phyloP scores from a whole-genome alignment of 2,888 invertebrate species.

The Cataglyphis cursor region DNA sequence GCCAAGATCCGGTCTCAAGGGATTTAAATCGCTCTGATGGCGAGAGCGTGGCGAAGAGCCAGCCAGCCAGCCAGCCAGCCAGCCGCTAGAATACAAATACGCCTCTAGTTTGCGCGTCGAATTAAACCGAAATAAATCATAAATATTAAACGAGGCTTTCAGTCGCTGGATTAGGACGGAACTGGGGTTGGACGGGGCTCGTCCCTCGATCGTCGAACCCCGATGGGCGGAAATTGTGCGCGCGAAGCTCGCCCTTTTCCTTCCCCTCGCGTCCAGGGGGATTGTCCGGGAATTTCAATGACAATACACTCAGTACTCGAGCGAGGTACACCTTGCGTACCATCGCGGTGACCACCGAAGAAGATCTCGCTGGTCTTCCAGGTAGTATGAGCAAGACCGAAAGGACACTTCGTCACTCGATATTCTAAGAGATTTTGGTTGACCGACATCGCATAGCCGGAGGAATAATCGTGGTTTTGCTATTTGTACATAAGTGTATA shows the following conservation, averaged over 20 bases:
- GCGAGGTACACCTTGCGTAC: conserved; percentile 61
- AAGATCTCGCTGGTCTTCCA: conserved; percentile 47
- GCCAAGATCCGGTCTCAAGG: conserved; percentile 16
- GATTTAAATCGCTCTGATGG: conserved; percentile 29
- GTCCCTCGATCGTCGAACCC: conserved; percentile 61
- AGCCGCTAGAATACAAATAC: conserved; percentile 75
- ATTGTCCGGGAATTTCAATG: conserved; percentile 82
- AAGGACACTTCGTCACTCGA: conserved; percentile 26
- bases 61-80: conserved; percentile 51
- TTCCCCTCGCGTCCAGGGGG: conserved; percentile 61
- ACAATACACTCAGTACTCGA: conserved; percentile 78
- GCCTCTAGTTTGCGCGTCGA: conserved; percentile 84
- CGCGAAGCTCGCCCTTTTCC: conserved; percentile 78
- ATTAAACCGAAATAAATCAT: conserved; percentile 87
- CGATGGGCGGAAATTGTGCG: conserved; percentile 80
- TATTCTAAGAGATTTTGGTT: conserved; percentile 30
- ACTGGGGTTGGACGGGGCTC: conserved; percentile 71
- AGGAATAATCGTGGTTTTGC: neutral
- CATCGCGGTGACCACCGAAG: conserved; percentile 59
- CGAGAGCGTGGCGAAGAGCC: conserved; percentile 16
- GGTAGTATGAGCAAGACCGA: conserved; percentile 43
- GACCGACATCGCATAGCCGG: neutral
- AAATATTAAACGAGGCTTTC: conserved; percentile 87
- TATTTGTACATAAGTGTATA: neutral
- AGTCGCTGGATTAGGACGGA: conserved; percentile 84